Base-by-base conservation (phyloP, 2,888 invertebrate species). In the Parthenolecanium corni region DNA sequence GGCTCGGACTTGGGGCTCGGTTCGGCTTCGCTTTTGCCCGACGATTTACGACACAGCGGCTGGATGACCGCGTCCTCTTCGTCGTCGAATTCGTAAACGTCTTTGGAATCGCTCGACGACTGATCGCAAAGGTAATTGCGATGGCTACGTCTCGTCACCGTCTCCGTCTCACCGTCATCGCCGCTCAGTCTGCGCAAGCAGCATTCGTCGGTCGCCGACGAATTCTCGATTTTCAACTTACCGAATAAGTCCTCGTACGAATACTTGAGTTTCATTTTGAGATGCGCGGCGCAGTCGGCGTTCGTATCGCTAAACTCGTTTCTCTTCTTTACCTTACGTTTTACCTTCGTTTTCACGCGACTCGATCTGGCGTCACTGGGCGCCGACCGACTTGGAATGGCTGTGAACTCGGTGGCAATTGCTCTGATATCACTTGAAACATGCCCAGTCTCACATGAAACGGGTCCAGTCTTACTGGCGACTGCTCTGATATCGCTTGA, bases 51-150 rank as follows among this genome's bases (percentile, higher is more conserved):
- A n/a, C 40, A 49, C 18, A 61, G 21, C 16, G 61, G 61, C 11
- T 61, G 61, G 38, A 61, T 20, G 24, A 31, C 38, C 25, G 42
- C 31, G 21, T 61, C 61, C 40, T 61, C 61, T n/a, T 51, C 47
- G 21, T 61, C 61, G 40, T 61, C 49, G 12, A 61, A 61, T 16
- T 61, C 61, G 38, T 61, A 61, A 24, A 61, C 61, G 25, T 61
- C 61, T 61, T 61, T 61, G 16, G 16, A 20, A 16, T 51, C 38
- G 23, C 49, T 47, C 40, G 49, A 49, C 21, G 47, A 12, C 24
- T 31, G 38, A 36, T 61, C 61, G 23, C 16, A 61, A 36, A 40
- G 49, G 21, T 40, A 23, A 23, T 61, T 49, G 14, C 23, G 47
- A 25, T 31, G 51, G 38, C n/a, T n/a, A n/a, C n/a, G 23, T 54